phyloP scores from a whole-genome alignment of 2,797 vertebrate species.

The Todus mexicanus region DNA sequence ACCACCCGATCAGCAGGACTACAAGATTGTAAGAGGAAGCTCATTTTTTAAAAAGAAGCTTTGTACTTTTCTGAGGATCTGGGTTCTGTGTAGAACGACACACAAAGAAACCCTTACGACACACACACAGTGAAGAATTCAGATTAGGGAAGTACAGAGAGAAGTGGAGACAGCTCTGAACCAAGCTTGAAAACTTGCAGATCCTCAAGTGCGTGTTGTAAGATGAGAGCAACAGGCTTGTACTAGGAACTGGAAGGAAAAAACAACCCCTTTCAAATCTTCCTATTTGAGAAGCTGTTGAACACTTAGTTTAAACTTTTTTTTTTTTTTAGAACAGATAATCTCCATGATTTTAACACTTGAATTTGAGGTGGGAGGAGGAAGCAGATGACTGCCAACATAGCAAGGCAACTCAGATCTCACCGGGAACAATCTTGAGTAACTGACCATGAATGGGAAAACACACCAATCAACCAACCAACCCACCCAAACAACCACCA shows the following conservation, averaged over 20 bases:
- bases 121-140: background rate
- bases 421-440: background rate
- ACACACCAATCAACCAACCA: no score
- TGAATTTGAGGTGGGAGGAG: background rate
- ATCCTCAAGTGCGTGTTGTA: background rate
- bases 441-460: background rate
- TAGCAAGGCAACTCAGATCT: background rate
- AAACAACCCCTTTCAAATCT: background rate
- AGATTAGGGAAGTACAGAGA: constrained; percentile 31
- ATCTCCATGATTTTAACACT: background rate
- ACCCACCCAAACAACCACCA: no score
- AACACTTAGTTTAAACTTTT: background rate
- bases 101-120: constrained; percentile 47
- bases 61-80: constrained; percentile 34
- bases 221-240: background rate
- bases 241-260: background rate
- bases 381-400: background rate
- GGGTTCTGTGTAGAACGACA: constrained; percentile 50
- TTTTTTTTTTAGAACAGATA: background rate
- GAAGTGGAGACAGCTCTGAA: background rate
- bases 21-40: constrained; percentile 13
- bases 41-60: background rate
- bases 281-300: background rate
- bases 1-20: background rate
- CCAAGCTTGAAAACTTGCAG: background rate